Percentiles rank a stretch among this genome's conserved stretches.
These are phyloP conservation scores for Olivierus martensii DNA, from an alignment of 1,140 invertebrate species.

Conservation along the genomic window DNA sequence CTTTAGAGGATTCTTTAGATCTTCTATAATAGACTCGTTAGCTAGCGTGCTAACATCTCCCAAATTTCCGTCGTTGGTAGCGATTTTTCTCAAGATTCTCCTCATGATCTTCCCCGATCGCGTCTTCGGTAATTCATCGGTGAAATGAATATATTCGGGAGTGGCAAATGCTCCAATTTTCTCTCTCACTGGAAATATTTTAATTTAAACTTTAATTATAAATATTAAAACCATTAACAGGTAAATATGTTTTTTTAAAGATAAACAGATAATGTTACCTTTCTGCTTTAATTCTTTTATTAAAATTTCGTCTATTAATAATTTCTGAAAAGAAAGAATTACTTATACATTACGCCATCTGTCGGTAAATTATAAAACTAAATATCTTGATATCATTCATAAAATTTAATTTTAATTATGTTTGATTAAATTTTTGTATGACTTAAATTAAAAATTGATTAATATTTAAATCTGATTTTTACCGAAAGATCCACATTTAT, in stretches of 20 bases:
- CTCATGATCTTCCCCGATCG: slow-evolving; percentile 98
- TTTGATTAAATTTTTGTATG: no score
- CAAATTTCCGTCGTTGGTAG: slow-evolving; percentile 67
- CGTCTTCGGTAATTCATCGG: slow-evolving; percentile 87
- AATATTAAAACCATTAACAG: not conserved
- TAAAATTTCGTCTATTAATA: slow-evolving; percentile 27
- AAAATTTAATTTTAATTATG: no score
- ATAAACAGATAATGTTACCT: slow-evolving; percentile 31
- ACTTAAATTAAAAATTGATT: no score
- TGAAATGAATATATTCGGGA: slow-evolving; percentile 86
- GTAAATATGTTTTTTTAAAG: no score
- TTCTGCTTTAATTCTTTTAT: slow-evolving; percentile 57
- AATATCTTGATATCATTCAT: no score
- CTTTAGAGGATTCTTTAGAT: slow-evolving; percentile 31
- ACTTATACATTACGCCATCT: not conserved
- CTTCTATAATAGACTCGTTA: slow-evolving; percentile 67
- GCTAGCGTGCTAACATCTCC: slow-evolving; percentile 88
- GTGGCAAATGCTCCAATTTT: slow-evolving; percentile 93
- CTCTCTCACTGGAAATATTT: slow-evolving; percentile 49
- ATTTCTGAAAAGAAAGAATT: slow-evolving; percentile 8
- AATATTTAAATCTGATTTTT: no score
- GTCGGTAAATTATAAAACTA: not conserved
- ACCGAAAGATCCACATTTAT: no score
- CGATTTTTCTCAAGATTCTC: slow-evolving; percentile 82
- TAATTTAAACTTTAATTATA: not conserved